A percentile compares a stretch with the other conserved stretches of the same genome.
Conservation (phyloP, 2,888 invertebrate genomes). For the Zygogramma bicolorata region DNA sequence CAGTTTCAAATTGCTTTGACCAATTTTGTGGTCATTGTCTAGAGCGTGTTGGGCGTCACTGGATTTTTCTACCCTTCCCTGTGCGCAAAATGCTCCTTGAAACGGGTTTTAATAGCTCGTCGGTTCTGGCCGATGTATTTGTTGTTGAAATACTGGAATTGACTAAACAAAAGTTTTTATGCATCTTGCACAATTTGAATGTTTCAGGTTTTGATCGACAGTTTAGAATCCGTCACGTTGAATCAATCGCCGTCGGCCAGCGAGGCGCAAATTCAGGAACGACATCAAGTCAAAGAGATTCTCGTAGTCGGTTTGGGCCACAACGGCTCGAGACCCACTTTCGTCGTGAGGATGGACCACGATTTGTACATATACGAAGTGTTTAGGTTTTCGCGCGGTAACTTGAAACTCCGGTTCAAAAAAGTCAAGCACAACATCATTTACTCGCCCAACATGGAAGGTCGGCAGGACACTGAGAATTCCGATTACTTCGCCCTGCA, state of each 20-base stretch:
- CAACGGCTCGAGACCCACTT: constrained; percentile 82
- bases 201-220: constrained; percentile 75
- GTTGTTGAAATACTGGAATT: no score
- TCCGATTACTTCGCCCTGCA: constrained; percentile 68
- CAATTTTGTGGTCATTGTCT: no score
- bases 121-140: no score
- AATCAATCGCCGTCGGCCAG: constrained; percentile 50
- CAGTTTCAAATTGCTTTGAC: no score
- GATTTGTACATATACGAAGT: constrained; percentile 93
- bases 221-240: constrained; percentile 77
- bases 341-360: constrained; percentile 82
- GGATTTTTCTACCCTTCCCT: no score
- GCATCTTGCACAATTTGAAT: neutral
- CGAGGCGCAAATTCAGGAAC: constrained; percentile 60
- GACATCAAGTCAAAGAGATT: constrained; percentile 72
- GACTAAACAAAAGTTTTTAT: no score
- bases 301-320: constrained; percentile 85
- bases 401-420: constrained; percentile 90
- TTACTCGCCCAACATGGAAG: constrained; percentile 62
- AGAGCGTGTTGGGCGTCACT: no score
- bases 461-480: constrained; percentile 67
- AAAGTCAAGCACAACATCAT: constrained; percentile 77
- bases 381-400: constrained; percentile 83
- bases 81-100: no score
- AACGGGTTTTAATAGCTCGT: no score